Evolutionary conservation across 1,140 invertebrate species (phyloP).

Genomic region (Drosophila jambulina): DNA sequence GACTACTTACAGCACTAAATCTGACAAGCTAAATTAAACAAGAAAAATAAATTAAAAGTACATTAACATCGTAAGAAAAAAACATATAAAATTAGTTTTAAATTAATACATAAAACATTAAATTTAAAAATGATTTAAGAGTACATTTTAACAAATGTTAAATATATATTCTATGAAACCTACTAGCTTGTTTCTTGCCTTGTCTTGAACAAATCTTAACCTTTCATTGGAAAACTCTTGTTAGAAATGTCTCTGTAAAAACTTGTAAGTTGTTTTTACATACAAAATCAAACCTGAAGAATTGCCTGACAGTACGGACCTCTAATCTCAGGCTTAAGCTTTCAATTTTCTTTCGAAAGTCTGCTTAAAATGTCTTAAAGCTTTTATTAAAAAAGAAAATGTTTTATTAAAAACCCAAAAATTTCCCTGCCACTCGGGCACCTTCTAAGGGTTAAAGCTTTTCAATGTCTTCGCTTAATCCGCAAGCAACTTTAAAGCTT

Average conservation of each 20-base stretch:
- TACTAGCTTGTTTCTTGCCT: no score
- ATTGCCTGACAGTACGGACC: no score
- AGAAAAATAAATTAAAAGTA: no score
- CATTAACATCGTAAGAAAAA: no score
- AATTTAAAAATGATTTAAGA: no score
- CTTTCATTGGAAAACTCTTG: not conserved
- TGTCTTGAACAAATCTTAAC: no score
- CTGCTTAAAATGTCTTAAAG: conserved; percentile 8
- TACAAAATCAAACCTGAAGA: not conserved
- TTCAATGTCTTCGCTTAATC: conserved; percentile 10
- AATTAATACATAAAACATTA: no score
- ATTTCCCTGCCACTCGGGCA: not conserved
- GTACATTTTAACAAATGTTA: no score
- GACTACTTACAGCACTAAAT: no score
- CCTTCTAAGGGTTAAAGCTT: conserved; percentile 37
- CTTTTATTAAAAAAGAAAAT: not conserved
- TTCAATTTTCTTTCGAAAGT: not conserved
- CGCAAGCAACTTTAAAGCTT: conserved; percentile 48
- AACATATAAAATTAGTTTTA: no score
- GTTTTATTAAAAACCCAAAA: not conserved
- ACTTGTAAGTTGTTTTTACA: not conserved
- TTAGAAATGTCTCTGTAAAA: not conserved
- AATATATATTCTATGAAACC: no score
- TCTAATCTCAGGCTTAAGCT: not conserved
- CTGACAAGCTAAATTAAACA: no score